Conservation (phyloP, 2,888 invertebrate species). For the Isotomurus palustris region DNA sequence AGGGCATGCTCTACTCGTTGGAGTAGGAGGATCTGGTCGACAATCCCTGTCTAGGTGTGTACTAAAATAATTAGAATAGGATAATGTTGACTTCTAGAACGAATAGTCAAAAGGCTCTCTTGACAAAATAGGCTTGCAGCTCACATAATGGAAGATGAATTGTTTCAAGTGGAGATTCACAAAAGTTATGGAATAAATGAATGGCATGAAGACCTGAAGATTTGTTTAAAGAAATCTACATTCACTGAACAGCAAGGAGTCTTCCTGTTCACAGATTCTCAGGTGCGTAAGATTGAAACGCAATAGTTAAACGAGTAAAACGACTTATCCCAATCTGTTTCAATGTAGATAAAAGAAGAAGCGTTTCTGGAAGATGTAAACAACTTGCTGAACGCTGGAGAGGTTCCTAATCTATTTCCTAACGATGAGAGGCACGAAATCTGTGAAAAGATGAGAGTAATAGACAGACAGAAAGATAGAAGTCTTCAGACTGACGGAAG, state of each 20-base stretch:
- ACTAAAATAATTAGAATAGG: no score
- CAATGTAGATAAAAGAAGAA: constrained; percentile 63
- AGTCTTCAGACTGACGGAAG: constrained; percentile 82
- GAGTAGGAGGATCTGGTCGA: constrained; percentile 58
- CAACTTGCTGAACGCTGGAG: constrained; percentile 80
- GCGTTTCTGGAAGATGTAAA: constrained; percentile 82
- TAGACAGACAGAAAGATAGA: constrained; percentile 83
- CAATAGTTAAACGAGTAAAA: no score
- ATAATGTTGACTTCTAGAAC: no score
- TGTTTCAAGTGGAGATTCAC: constrained; percentile 71
- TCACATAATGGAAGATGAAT: constrained; percentile 71
- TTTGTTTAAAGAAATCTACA: constrained; percentile 66
- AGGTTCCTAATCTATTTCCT: constrained; percentile 82
- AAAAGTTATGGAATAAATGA: constrained; percentile 71
- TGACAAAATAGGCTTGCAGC: constrained; percentile 68
- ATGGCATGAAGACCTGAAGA: constrained; percentile 76
- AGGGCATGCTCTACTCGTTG: constrained; percentile 77
- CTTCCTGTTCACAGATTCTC: constrained; percentile 82
- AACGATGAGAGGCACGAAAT: constrained; percentile 81
- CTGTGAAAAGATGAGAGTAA: constrained; percentile 81
- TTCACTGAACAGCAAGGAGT: constrained; percentile 69
- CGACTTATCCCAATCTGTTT: no score
- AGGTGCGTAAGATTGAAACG: no score
- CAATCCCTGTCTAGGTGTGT: no score
- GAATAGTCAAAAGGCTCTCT: no score